These are phyloP conservation scores for Scomberomorus guttatus DNA, from an alignment of 2,797 vertebrate species.

Conservation along the genomic window DNA sequence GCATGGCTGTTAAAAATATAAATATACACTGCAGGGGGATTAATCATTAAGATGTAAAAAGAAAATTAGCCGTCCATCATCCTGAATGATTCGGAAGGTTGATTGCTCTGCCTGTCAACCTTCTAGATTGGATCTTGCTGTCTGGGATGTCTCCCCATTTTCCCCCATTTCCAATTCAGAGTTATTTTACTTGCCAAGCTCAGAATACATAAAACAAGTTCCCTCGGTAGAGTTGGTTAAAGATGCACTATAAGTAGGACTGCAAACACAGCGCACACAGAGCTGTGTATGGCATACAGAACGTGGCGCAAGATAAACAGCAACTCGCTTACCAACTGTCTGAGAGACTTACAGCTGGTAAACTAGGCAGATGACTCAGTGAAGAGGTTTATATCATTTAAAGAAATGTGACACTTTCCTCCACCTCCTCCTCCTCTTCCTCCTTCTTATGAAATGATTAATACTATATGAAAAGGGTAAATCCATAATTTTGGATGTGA, in stretches of 20 bases:
- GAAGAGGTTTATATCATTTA: conserved; percentile 37
- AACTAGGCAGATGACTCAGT: conserved; percentile 49
- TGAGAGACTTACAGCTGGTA: conserved; percentile 37
- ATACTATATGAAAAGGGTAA: conserved; percentile 29
- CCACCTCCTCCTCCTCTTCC: conserved; percentile 46
- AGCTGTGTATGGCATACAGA: background rate
- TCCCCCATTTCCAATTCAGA: conserved; percentile 27
- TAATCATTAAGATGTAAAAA: conserved; percentile 65
- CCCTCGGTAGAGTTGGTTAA: background rate
- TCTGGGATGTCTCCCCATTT: conserved; percentile 18
- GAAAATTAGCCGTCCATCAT: conserved; percentile 70
- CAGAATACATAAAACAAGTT: conserved; percentile 13
- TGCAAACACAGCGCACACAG: background rate
- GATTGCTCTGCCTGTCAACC: conserved; percentile 60
- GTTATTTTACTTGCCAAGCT: conserved; percentile 23
- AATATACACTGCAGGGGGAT: conserved; percentile 57
- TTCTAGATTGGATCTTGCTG: conserved; percentile 46
- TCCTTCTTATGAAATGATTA: conserved; percentile 30
- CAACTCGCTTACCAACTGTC: conserved; percentile 30
- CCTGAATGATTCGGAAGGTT: conserved; percentile 55
- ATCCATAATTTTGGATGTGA: conserved; percentile 15
- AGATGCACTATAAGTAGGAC: background rate
- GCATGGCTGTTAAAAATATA: conserved; percentile 60
- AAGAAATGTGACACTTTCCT: conserved; percentile 52
- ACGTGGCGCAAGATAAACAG: conserved; percentile 5